Evolutionary conservation across 2,797 vertebrate genomes (phyloP).

Genomic region (Morelia viridis): DNA sequence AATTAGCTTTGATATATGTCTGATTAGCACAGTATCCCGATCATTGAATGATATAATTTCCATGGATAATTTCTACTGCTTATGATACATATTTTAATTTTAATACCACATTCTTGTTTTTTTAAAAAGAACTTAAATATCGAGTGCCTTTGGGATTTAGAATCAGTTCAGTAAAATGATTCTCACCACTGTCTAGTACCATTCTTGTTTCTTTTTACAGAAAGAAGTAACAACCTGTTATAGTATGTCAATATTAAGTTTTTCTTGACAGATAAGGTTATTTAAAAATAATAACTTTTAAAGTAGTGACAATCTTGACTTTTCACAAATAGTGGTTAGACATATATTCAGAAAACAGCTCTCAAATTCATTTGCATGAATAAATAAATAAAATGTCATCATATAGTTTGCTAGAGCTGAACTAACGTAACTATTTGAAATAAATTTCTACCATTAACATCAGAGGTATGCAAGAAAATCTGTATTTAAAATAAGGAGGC

Average conservation of each 20-base stretch:
- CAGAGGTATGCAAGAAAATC: background rate
- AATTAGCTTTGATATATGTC: background rate
- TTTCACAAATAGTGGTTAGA: slow-evolving; percentile 30
- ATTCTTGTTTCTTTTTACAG: slow-evolving; percentile 10
- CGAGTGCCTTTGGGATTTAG: background rate
- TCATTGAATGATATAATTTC: background rate
- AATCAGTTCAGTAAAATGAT: rapidly evolving
- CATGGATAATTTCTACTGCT: background rate
- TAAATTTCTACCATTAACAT: background rate
- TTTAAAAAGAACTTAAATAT: background rate
- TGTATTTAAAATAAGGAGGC: background rate
- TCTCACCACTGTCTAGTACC: background rate
- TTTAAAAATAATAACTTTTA: slow-evolving; percentile 15
- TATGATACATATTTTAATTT: background rate
- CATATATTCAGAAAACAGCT: slow-evolving; percentile 49
- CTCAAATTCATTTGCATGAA: background rate
- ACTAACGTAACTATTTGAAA: background rate
- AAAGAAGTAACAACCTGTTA: background rate
- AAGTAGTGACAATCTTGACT: slow-evolving; percentile 35
- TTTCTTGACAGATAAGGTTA: slow-evolving; percentile 8
- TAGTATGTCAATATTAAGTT: slow-evolving; percentile 25
- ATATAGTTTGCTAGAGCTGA: background rate
- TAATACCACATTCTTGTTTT: background rate
- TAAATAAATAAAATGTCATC: slow-evolving; percentile 41
- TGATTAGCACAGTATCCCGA: background rate